Conservation (phyloP, 2,888 invertebrate species). For the Eupithecia insigniata region DNA sequence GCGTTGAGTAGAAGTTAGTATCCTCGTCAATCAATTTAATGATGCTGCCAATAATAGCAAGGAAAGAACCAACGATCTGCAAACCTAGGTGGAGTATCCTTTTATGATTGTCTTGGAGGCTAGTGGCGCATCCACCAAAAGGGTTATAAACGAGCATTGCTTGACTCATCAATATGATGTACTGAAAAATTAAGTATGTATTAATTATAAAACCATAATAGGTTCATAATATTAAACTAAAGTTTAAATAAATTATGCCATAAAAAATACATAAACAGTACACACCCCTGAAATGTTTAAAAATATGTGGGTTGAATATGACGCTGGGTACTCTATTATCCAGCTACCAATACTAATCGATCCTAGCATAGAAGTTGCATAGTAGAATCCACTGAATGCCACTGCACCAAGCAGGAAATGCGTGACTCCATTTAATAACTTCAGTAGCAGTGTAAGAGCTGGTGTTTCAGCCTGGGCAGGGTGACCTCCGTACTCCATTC, state of each 20-base stretch:
- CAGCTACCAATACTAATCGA: background rate
- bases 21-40: conserved; percentile 12
- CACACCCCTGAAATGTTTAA: conserved; percentile 2
- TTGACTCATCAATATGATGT: conserved; percentile 19
- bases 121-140: conserved; percentile 13
- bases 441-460: conserved; percentile 18
- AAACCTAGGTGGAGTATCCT: conserved; percentile 14
- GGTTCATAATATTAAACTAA: background rate
- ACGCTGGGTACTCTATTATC: background rate
- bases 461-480: conserved; percentile 32
- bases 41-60: conserved; percentile 15
- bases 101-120: conserved; percentile 7
- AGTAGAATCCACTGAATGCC: conserved; percentile 10
- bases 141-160: conserved; percentile 19
- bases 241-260: background rate
- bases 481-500: conserved; percentile 42
- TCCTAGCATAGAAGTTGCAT: background rate
- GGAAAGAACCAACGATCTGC: conserved; percentile 14
- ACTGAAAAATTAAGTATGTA: conserved; percentile 9
- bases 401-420: conserved; percentile 7
- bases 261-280: too few relatives aligned
- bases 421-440: background rate
- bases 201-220: background rate
- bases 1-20: conserved; percentile 3
- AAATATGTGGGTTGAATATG: conserved; percentile 5